Evolutionary conservation across 2,888 invertebrate genomes (phyloP), one percentile per base, ranked within the genome.

Genomic region (Clivina fossor): DNA sequence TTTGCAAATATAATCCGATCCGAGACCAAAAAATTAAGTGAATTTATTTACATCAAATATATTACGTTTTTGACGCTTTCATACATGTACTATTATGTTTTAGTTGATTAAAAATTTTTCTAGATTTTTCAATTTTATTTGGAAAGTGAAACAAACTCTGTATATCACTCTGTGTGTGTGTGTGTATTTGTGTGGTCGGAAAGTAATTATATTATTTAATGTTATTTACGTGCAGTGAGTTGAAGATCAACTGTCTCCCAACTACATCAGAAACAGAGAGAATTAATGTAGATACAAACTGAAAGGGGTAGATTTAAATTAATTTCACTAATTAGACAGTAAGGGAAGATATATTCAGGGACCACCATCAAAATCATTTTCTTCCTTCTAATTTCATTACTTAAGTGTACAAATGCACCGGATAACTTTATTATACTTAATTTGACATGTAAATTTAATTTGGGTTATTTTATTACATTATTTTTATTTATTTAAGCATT

Each of bases 261-360:
- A 13, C 13, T 30, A 30, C 30, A 11, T 30, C 13, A 3, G 11
- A 13, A 4, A 11, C 2, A 2, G 30, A 3, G 47, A 7, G 20
- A 41, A 41, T 41, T 8, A n/a, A 7, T 40, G 20, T 4, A 32
- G 30, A 22, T 47, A 47, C n/a, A 37, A 47, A 22, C 35, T 13
- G 48, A 48, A 48, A 35, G 15, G 26, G 24, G 24, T 35, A 37
- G 28, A 35, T 48, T n/a, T 30, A 48, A 44, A 48, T 48, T 48
- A 48, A 48, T 48, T 48, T 48, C 37, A 35, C 48, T 48, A 48
- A 37, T 48, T 48, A 44, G 44, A 30, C 20, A 18, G 48, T 37
- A 24, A 48, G 37, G 4, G 26, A 24, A n/a, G n/a, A n/a, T n/a
- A n/a, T n/a, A n/a, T n/a, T n/a, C n/a, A n/a, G n/a, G n/a, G n/a